Base-by-base conservation (phyloP, 2,113 vertebrate species). In the Pedetes capensis region DNA sequence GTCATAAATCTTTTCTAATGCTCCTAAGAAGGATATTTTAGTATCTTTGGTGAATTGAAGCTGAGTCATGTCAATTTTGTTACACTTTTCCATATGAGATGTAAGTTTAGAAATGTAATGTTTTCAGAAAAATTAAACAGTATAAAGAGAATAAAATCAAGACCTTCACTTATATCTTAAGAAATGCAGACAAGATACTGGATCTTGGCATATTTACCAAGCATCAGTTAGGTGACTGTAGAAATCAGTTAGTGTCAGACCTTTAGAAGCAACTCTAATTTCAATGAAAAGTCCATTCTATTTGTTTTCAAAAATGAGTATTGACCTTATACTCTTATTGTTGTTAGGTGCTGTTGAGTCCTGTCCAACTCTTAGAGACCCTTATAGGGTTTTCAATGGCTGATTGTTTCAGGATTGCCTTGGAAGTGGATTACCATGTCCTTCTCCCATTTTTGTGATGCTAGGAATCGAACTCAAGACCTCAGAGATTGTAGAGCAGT, bases 291-390 rank as follows among this genome's bases (percentile, higher is more conserved):
- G 1, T 1, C 14, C 72, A 47, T 87, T 92, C 25, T 79, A 59
- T 94, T 95, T 88, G 37, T 68, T 95, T 44, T 71, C 55, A 91
- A 71, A 93, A 94, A 85, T 93, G 32, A 93, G 3, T 92, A 42
- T 72, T 94, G 93, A 75, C 9, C 92, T 96, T 94, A 53, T 86
- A 83, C 82, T 97, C n/a, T n/a, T n/a, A n/a, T n/a, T n/a, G n/a
- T n/a, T n/a, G n/a, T n/a, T n/a, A n/a, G n/a, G n/a, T n/a, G n/a
- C n/a, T n/a, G n/a, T n/a, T n/a, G n/a, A n/a, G n/a, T n/a, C n/a
- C n/a, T n/a, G n/a, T n/a, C n/a, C n/a, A n/a, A n/a, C n/a, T n/a
- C n/a, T n/a, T n/a, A n/a, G n/a, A n/a, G n/a, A n/a, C n/a, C n/a
- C n/a, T n/a, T n/a, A n/a, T n/a, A n/a, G n/a, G n/a, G n/a, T n/a